Base-by-base conservation (phyloP, 2,113 vertebrate genomes). In the Sphyrna mokarran region DNA sequence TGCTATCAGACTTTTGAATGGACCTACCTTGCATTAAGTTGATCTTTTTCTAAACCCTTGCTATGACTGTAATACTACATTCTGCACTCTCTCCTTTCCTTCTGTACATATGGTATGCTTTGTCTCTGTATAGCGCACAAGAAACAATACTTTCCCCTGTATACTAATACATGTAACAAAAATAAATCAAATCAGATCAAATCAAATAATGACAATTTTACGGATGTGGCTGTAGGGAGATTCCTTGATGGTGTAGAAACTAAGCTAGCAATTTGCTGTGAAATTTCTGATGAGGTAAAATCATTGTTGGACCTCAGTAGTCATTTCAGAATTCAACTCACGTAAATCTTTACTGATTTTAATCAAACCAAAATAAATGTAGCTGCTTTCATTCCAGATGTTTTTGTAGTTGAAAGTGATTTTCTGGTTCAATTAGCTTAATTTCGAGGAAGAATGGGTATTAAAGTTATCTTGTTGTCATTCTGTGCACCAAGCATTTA, bases 401-500 rank as follows among this genome's bases (percentile, higher is more conserved):
- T 68, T 93, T 66, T 68, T 69, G 63, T 40, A 68, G 40, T 69
- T 94, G 13, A 68, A 40, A 68, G 20, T 94, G 68, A 94, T 66
- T 68, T 94, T 94, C 91, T 94, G 33, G 68, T 94, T 69, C 91
- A 94, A n/a, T 94, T 94, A 68, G 20, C 5, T 94, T 94, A 94
- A 94, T 94, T 93, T 18, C 16, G 61, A 69, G 61, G 61, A 93
- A 93, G 91, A 58, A 94, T 94, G 10, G 43, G 20, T 86, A 22
- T 94, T 22, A 69, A 29, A 26, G 23, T 11, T 33, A 54, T 89
- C 29, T 33, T 22, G 54, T 61, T 94, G 33, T 40, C 40, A 93
- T 94, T 94, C 63, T 43, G 63, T 23, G 61, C 58, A 13, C 2
- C 29, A 9, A 87, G 63, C 61, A 68, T 66, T 94, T n/a, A 66